A percentile compares a stretch with the other conserved stretches of the same genome.
These are phyloP conservation scores for Ceratina japonica DNA, from an alignment of 1,140 invertebrate genomes.

Conservation along the genomic window DNA sequence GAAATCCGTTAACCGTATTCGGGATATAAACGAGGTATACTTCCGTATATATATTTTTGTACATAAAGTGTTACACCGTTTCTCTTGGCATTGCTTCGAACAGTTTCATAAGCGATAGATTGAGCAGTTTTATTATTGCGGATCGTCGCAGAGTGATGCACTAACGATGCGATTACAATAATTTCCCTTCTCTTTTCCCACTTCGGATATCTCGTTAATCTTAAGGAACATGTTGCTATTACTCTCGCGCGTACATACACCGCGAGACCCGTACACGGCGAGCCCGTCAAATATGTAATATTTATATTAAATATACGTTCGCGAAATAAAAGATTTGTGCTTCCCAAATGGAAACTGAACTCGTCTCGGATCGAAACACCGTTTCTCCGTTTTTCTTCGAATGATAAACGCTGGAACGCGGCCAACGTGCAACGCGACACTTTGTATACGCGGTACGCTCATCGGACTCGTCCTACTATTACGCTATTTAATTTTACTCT, in stretches of 20 bases:
- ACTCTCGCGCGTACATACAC: constrained; percentile 41
- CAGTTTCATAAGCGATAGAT: constrained; percentile 57
- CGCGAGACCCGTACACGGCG: constrained; percentile 56
- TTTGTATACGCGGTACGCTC: constrained; percentile 16
- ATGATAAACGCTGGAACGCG: constrained; percentile 22
- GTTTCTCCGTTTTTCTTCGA: too few species aligned
- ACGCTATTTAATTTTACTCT: constrained; percentile 3
- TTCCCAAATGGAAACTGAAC: constrained; percentile 66
- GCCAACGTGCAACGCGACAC: constrained; percentile 1
- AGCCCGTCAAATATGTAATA: constrained; percentile 64
- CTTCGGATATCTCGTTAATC: constrained; percentile 45
- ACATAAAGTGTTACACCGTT: constrained; percentile 35
- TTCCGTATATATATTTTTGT: constrained; percentile 33
- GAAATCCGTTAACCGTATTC: constrained; percentile 31
- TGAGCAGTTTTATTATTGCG: constrained; percentile 60
- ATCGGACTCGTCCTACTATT: constrained; percentile 26
- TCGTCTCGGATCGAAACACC: constrained; percentile 41
- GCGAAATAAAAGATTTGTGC: constrained; percentile 65
- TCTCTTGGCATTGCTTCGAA: constrained; percentile 36
- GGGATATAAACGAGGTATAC: constrained; percentile 46
- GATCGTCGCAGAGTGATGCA: constrained; percentile 37
- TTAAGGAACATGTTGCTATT: constrained; percentile 67
- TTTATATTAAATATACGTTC: constrained; percentile 68
- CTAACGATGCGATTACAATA: constrained; percentile 31
- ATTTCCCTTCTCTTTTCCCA: constrained; percentile 12